A percentile compares a stretch with the other conserved stretches of the same genome.
Conservation (phyloP, 2,113 vertebrate genomes). For the Chionomys nivalis region DNA sequence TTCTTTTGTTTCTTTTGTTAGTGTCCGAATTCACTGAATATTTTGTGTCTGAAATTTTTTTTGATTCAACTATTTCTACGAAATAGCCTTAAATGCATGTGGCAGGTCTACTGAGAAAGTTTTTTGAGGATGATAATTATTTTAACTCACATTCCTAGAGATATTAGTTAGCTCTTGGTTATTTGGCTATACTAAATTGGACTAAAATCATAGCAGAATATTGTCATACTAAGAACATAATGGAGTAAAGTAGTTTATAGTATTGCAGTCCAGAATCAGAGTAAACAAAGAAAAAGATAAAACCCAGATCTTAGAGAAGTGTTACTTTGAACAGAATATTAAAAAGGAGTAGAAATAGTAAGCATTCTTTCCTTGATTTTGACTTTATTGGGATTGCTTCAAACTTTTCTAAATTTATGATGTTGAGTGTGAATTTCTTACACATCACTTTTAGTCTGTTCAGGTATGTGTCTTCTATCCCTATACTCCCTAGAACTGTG, state of each 20-base stretch:
- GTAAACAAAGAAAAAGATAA: neutral
- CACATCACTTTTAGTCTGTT: no score
- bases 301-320: neutral
- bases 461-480: no score
- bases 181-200: neutral
- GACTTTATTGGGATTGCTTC: neutral
- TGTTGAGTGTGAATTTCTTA: no score
- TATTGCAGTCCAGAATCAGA: neutral
- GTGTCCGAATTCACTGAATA: neutral
- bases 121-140: neutral
- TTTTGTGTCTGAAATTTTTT: neutral
- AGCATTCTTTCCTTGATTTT: neutral
- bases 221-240: neutral
- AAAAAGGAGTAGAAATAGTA: neutral
- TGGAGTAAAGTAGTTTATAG: neutral
- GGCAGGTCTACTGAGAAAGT: neutral
- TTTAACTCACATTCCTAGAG: neutral
- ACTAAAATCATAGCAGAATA: neutral
- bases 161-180: neutral
- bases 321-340: neutral
- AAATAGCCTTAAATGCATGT: neutral
- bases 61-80: neutral
- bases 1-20: neutral
- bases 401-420: neutral
- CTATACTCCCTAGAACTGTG: no score